Base-by-base conservation (phyloP, 37 sponge, comb jelly and placozoan species). In the Ephydatia muelleri region DNA sequence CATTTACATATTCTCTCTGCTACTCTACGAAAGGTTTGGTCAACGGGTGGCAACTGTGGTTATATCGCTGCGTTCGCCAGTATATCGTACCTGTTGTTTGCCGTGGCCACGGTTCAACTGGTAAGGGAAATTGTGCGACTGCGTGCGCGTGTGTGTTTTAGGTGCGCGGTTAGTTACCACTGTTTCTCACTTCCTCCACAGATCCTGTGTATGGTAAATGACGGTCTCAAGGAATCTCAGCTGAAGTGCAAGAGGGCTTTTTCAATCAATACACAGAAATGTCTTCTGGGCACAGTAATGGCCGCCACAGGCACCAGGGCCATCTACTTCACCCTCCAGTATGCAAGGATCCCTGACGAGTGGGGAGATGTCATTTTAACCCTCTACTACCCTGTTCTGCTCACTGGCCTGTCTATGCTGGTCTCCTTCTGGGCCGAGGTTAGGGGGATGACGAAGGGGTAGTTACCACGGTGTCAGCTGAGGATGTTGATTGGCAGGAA, bases 351-450 rank as follows among this genome's bases (percentile, higher is more conserved):
- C 26, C 80, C 80, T 0, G 81, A 65, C 14, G 67, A 85, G 32
- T 88, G 89, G 93, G 83, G 74, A 0, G 86, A 85, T 65, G 71
- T 92, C 8, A 36, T 88, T 8, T 79, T 82, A 49, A 76, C 70
- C 33, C 19, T 92, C 13, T 88, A 92, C 81, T 88, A 85, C 27
- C 93, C 89, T 47, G 82, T 86, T 26, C 86, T 88, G 34, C 78
- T 88, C 34, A 83, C 92, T 28, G 89, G 82, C 35, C 78, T 92
- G 73, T 92, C 86, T 27, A 65, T 88, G 21, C 89, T 88, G 47
- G 82, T 88, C 68, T 85, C 82, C 77, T 85, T 83, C 74, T 92
- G 89, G 89, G 89, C 89, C 36, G 86, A 92, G 75, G 89, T 92
- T 26, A 30, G 34, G 12, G 19, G n/a, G n/a, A n/a, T n/a, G n/a